Evolutionary conservation across 2,888 invertebrate genomes (phyloP).

Genomic region (Caenorhabditis sp.): DNA sequence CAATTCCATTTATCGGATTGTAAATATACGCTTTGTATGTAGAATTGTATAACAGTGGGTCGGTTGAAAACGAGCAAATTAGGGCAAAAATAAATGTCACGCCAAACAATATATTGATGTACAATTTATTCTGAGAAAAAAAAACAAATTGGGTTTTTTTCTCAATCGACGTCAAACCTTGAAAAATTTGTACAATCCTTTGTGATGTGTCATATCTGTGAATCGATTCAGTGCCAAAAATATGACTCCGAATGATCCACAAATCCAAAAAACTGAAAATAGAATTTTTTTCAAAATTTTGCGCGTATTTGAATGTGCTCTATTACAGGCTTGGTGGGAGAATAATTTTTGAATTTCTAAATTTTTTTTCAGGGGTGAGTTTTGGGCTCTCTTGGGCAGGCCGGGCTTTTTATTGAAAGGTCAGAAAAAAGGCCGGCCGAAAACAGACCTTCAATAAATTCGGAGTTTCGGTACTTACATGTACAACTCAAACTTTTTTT

Average conservation of each 20-base stretch:
- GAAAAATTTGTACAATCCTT: not conserved
- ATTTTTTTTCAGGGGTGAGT: too few species aligned
- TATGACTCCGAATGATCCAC: not conserved
- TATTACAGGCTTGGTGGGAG: too few species aligned
- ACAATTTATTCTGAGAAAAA: not conserved
- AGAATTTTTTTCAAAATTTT: not conserved
- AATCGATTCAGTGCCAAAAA: not conserved
- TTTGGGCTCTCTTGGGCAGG: too few species aligned
- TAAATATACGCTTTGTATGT: not conserved
- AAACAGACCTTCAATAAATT: too few species aligned
- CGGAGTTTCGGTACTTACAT: too few species aligned
- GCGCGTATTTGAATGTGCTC: not conserved
- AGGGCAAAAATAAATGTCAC: not conserved
- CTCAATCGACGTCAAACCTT: too few species aligned
- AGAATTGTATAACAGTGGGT: not conserved
- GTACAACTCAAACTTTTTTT: too few species aligned
- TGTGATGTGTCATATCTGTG: not conserved
- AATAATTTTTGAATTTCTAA: too few species aligned
- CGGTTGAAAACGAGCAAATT: not conserved
- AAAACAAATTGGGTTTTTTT: not conserved
- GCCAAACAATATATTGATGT: not conserved
- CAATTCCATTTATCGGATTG: not conserved
- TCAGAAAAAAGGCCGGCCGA: too few species aligned
- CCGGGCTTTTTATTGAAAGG: too few species aligned
- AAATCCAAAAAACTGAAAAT: not conserved